These are phyloP conservation scores for Erebia palarica DNA, from an alignment of 2,888 invertebrate species.

Conservation along the genomic window DNA sequence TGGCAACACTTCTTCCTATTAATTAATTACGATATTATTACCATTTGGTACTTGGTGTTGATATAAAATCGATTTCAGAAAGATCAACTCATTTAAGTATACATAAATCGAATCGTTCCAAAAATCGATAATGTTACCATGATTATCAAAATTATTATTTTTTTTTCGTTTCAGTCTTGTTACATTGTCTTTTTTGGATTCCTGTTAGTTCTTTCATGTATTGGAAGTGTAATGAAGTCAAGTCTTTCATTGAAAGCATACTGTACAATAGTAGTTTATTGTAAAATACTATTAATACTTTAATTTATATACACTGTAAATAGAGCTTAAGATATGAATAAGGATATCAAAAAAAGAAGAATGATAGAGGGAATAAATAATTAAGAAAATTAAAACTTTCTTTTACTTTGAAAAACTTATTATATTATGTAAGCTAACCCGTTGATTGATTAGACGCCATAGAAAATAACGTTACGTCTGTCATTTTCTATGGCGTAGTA, in stretches of 20 bases:
- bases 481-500: too few species aligned
- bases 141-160: slow-evolving; percentile 42
- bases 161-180: slow-evolving; percentile 41
- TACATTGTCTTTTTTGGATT: slow-evolving; percentile 43
- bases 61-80: slow-evolving; percentile 60
- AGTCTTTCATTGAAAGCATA: slow-evolving; percentile 72
- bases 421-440: too few species aligned
- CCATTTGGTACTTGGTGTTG: slow-evolving; percentile 79
- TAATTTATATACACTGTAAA: slow-evolving; percentile 82
- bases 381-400: slow-evolving; percentile 57
- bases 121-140: slow-evolving; percentile 64
- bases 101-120: slow-evolving; percentile 51
- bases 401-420: slow-evolving; percentile 52
- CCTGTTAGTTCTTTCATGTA: slow-evolving; percentile 45
- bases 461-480: too few species aligned
- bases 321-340: slow-evolving; percentile 74
- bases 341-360: slow-evolving; percentile 77
- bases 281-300: slow-evolving; percentile 75
- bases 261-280: slow-evolving; percentile 79
- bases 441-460: too few species aligned
- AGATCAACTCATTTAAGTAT: slow-evolving; percentile 61
- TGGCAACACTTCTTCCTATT: slow-evolving; percentile 65
- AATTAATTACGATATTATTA: slow-evolving; percentile 57
- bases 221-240: slow-evolving; percentile 61
- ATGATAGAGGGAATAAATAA: slow-evolving; percentile 79